phyloP scores from a whole-genome alignment of 2,888 invertebrate species.

The Conops quadrifasciatus region DNA sequence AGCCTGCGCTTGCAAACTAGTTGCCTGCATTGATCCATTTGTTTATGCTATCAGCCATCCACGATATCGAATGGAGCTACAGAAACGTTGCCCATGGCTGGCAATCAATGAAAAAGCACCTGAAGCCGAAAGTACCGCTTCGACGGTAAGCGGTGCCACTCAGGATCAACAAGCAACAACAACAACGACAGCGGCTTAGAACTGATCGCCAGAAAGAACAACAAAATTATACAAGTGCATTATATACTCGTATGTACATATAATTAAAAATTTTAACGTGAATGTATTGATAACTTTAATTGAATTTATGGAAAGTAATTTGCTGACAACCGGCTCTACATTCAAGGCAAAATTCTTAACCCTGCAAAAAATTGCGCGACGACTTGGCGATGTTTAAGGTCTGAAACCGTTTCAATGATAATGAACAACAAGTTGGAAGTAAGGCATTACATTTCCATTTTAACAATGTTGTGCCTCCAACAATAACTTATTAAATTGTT shows the following conservation, averaged over 20 bases:
- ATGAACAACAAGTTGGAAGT: not conserved
- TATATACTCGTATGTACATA: no score
- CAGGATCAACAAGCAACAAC: constrained; percentile 52
- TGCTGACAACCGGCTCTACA: constrained; percentile 18
- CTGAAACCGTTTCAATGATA: constrained; percentile 12
- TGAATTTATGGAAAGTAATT: not conserved
- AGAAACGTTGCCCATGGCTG: constrained; percentile 79
- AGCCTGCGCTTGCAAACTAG: constrained; percentile 85
- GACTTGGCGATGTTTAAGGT: constrained; percentile 23
- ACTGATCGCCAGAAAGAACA: not conserved
- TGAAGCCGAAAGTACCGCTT: constrained; percentile 69
- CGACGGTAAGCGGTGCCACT: constrained; percentile 46
- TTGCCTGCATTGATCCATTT: constrained; percentile 92
- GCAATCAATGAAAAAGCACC: constrained; percentile 72
- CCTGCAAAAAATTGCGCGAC: not conserved
- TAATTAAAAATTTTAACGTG: no score
- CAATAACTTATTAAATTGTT: not conserved
- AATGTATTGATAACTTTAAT: not conserved
- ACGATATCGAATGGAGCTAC: constrained; percentile 81
- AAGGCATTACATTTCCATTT: not conserved
- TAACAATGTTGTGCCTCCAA: not conserved
- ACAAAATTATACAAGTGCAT: no score
- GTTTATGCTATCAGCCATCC: constrained; percentile 93
- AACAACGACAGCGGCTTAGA: constrained; percentile 58
- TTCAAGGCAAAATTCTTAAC: constrained; percentile 6